phyloP scores from a whole-genome alignment of 92 coral and sea anemone species.

The Siderastrea radians region DNA sequence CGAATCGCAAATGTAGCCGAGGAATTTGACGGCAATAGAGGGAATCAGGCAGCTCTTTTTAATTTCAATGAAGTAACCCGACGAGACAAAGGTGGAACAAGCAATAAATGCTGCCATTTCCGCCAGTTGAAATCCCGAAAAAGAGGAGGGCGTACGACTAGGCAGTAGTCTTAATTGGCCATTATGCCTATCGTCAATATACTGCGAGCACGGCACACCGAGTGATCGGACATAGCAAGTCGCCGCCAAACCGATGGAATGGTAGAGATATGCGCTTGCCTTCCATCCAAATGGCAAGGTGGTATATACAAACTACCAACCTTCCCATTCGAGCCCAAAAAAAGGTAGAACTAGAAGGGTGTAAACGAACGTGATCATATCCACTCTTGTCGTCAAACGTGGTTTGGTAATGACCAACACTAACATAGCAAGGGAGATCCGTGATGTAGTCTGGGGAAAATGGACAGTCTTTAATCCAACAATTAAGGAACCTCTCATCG shows the following conservation, averaged over 20 bases:
- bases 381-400: too few relatives aligned
- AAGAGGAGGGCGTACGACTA: too few relatives aligned
- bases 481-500: too few relatives aligned
- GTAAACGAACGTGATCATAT: too few relatives aligned
- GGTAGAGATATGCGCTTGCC: conserved; percentile 63
- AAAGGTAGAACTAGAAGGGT: conserved; percentile 49
- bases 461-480: too few relatives aligned
- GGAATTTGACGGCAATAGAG: conserved; percentile 31
- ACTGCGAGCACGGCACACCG: conserved; percentile 67
- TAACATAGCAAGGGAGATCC: too few relatives aligned
- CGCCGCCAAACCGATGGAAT: conserved; percentile 53
- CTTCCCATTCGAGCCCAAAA: conserved; percentile 63
- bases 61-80: too few relatives aligned
- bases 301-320: conserved; percentile 60
- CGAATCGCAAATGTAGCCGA: conserved; percentile 62
- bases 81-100: too few relatives aligned
- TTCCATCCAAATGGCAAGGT: conserved; percentile 74
- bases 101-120: too few relatives aligned
- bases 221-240: conserved; percentile 41
- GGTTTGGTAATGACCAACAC: too few relatives aligned
- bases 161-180: conserved; percentile 25
- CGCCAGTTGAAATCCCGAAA: too few relatives aligned
- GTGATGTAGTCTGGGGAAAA: too few relatives aligned
- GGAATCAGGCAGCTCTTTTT: conserved; percentile 54
- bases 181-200: conserved; percentile 67